These are phyloP conservation scores for Pygathrix nemaeus DNA, from an alignment of 2,113 vertebrate genomes.

Conservation along the genomic window DNA sequence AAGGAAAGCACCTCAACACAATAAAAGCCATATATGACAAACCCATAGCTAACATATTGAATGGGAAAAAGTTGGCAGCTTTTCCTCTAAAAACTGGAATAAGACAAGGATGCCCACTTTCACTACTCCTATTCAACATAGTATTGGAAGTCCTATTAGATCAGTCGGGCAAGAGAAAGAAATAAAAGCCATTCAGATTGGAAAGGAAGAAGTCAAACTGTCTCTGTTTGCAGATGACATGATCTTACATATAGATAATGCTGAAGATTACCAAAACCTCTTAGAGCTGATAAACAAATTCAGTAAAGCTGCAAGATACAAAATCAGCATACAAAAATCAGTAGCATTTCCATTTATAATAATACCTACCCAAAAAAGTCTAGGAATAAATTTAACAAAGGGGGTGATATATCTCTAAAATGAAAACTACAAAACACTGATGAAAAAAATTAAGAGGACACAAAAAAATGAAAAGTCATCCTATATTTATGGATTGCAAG, in stretches of 20 bases:
- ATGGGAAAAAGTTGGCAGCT: background rate
- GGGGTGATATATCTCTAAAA: background rate
- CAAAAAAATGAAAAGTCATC: background rate
- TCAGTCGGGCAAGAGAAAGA: background rate
- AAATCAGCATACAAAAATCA: background rate
- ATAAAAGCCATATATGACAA: background rate
- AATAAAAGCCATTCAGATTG: background rate
- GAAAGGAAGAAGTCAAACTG: no score
- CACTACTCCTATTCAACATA: background rate
- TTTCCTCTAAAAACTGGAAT: background rate
- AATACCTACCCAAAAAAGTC: background rate
- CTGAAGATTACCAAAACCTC: background rate
- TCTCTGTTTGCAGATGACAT: background rate
- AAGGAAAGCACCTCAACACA: background rate
- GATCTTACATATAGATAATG: background rate
- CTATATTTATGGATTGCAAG: background rate
- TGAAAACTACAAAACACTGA: background rate
- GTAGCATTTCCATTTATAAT: background rate
- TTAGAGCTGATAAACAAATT: background rate
- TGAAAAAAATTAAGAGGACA: background rate
- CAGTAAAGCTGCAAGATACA: background rate
- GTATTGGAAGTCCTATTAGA: background rate
- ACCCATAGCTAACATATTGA: background rate
- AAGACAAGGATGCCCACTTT: background rate
- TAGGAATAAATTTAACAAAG: background rate